Base-by-base conservation (phyloP, 2,888 invertebrate species). In the Liposcelis brunnea region DNA sequence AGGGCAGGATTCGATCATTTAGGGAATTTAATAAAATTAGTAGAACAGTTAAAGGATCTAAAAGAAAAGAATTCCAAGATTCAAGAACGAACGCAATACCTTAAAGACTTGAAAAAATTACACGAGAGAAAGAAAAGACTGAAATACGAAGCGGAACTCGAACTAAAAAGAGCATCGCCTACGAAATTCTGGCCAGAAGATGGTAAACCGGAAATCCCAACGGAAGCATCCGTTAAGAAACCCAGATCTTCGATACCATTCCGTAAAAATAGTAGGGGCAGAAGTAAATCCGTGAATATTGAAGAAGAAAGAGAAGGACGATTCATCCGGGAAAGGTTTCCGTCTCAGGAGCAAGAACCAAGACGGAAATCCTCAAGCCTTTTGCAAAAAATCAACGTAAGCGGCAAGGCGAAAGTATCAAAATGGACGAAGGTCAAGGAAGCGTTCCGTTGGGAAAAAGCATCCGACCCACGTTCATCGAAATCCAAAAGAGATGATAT, bases 341-440 rank as follows among this genome's bases (percentile, higher is more conserved):
- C 16, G 10, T 35, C 35, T 35, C 14, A 35, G 7, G 35, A 35
- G 7, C 15, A 15, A 15, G 14, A 15, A 14, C 35, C 35, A 10
- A 14, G 15, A 14, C 3, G 40, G 40, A 40, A 14, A 19, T 40
- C 40, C 16, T 14, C 21, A 21, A n/a, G 15, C 15, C 4, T 6
- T 26, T 26, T 26, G 8, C 26, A 26, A 26, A 26, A 26, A 26
- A 8, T 26, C 5, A 26, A 26, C 8, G 26, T 26, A 8, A 16
- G 10, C 12, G 14, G 8, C 6, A 57, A 56, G 46, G 68, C 76
- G 0, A 79, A 79, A 56, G 74, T 80, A 42, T 85, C 86, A 0
- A 87, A 87, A 58, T 89, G 87, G 87, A 85, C 84, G 0, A 78
- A 79, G 63, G 87, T 89, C 8, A 89, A 87, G 61, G 84, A 85